Base-by-base conservation (phyloP, 2,113 vertebrate species). In the Oceanodroma tethys region DNA sequence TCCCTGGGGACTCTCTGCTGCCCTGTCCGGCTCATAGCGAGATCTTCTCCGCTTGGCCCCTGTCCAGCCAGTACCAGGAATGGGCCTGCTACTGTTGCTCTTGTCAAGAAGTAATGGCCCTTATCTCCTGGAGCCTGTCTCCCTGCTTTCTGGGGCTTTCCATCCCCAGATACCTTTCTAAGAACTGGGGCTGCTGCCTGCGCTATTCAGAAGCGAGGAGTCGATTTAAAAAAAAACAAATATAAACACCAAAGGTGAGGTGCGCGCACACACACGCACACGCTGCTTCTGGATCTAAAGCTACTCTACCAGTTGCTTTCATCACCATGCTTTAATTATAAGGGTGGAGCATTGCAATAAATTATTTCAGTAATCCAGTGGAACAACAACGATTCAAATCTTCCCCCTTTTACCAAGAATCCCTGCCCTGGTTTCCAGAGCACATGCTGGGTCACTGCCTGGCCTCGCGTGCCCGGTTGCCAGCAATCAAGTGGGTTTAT, bases 241-340 rank as follows among this genome's bases (percentile, higher is more conserved):
- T 89, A 95, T 85, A 93, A 94, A 94, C 94, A 97, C 79, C 84
- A 62, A 83, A 95, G 96, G 93, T 90, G 97, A 96, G 93, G 95
- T 89, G 74, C 47, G 27, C 76, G 25, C 82, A 79, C 56, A 76
- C 81, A 94, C 86, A 95, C 21, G 29, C 95, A 85, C 90, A 93
- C 42, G 75, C 85, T 38, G 65, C 96, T 82, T 47, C 91, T 93
- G 95, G 94, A 96, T 87, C 96, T 88, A 96, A 97, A 97, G 95
- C 88, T 97, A 97, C 97, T 91, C 97, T 96, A 97, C 97, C 97
- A 97, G 97, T 97, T 97, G 97, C 95, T 97, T 96, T 97, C 97
- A 97, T 97, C 97, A 97, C 94, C 32, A 0, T 0, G 1, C 96
- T 91, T 97, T 98, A 98, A 98, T 98, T 97, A 97, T 93, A 94